Conservation (phyloP, 2,113 vertebrate species). For the Cichladusa arquata region DNA sequence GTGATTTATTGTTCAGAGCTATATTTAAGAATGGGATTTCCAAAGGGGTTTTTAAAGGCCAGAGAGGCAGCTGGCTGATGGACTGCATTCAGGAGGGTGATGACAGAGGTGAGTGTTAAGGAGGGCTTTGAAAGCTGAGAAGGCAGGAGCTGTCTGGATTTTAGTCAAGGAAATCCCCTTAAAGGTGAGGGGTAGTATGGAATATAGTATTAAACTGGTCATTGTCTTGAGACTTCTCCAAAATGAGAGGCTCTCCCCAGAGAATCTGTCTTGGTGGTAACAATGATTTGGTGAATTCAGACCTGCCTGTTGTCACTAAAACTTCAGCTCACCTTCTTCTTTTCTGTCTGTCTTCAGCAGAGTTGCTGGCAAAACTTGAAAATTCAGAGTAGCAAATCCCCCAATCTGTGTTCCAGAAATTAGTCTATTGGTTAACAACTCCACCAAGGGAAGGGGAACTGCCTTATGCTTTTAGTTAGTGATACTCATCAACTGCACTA, state of each 20-base stretch:
- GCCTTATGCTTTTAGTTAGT: neutral
- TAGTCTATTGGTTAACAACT: neutral
- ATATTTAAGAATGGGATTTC: neutral
- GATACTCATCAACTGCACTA: neutral
- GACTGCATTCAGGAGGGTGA: neutral
- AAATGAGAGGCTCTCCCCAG: neutral
- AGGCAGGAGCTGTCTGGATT: neutral
- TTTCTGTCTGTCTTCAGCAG: neutral
- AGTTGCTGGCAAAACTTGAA: neutral
- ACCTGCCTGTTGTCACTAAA: neutral
- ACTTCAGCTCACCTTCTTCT: neutral
- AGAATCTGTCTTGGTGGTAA: neutral
- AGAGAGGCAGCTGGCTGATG: neutral
- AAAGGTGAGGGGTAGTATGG: neutral
- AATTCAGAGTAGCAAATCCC: neutral
- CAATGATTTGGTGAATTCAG: neutral
- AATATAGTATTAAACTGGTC: neutral
- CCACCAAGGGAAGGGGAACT: neutral
- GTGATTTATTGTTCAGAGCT: neutral
- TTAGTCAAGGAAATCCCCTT: neutral
- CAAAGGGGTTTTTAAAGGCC: neutral
- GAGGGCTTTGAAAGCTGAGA: neutral
- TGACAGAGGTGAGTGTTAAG: neutral
- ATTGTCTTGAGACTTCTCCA: neutral
- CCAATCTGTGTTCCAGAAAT: neutral